phyloP scores from a whole-genome alignment of 1,140 invertebrate genomes.

The Holotrichia oblita region DNA sequence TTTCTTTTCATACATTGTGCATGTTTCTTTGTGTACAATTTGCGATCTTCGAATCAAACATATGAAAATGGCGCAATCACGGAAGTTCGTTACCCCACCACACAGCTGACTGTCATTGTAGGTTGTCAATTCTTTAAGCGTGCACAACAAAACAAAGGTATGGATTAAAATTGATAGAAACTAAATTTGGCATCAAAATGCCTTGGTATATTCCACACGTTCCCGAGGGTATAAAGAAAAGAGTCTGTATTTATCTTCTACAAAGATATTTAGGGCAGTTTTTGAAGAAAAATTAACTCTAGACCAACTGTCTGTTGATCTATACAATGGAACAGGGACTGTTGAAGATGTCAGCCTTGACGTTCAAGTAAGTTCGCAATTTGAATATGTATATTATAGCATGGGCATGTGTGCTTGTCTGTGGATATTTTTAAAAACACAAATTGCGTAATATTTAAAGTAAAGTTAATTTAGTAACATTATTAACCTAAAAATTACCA shows the following conservation, averaged over 20 bases:
- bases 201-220: conserved; percentile 32
- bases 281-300: conserved; percentile 89
- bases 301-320: conserved; percentile 89
- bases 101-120: conserved; percentile 27
- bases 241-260: conserved; percentile 87
- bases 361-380: conserved; percentile 73
- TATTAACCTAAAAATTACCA: not conserved
- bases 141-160: conserved; percentile 38
- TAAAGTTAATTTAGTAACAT: conserved; percentile 3
- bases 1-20: too few relatives aligned
- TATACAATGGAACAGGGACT: conserved; percentile 89
- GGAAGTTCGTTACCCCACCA: conserved; percentile 1
- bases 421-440: conserved; percentile 11
- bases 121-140: conserved; percentile 15
- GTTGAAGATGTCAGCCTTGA: conserved; percentile 87
- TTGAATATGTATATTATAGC: conserved; percentile 36
- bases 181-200: conserved; percentile 36
- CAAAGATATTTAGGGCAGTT: conserved; percentile 92
- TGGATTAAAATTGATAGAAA: not conserved
- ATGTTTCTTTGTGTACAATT: too few relatives aligned
- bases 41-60: too few relatives aligned
- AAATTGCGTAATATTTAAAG: conserved; percentile 23
- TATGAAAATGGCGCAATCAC: conserved; percentile 19
- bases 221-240: conserved; percentile 70
- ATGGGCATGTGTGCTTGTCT: conserved; percentile 41